Evolutionary conservation across 2,888 invertebrate genomes (phyloP).

Genomic region (Sympetrum striolatum): DNA sequence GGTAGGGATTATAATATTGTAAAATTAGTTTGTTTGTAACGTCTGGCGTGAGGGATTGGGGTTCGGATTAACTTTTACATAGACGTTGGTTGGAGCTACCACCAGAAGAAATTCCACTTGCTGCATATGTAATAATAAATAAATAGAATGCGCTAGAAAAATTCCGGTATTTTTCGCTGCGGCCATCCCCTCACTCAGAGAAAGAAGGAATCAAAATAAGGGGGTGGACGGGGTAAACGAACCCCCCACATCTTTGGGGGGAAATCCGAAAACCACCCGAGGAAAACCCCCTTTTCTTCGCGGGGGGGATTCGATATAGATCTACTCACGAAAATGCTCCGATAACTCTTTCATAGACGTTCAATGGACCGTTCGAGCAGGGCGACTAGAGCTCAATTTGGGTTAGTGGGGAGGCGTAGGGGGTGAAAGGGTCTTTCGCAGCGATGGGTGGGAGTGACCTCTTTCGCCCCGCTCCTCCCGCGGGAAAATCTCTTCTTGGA

Average conservation of each 20-base stretch:
- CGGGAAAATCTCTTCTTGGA: background rate
- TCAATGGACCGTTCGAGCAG: conserved; percentile 29
- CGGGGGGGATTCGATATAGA: background rate
- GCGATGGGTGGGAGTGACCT: background rate
- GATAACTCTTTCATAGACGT: conserved; percentile 27
- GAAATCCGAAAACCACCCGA: background rate
- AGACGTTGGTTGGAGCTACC: too few relatives aligned
- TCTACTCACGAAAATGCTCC: conserved; percentile 14
- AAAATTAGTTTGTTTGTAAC: too few relatives aligned
- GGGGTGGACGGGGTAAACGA: background rate
- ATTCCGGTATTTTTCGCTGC: background rate
- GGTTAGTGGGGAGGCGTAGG: conserved; percentile 4
- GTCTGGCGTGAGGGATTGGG: too few relatives aligned
- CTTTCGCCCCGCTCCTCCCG: background rate
- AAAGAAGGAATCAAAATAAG: background rate
- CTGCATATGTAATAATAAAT: too few relatives aligned
- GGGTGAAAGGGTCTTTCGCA: background rate
- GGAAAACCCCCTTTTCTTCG: background rate
- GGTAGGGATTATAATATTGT: too few relatives aligned
- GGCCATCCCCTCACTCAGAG: background rate
- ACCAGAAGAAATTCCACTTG: too few relatives aligned
- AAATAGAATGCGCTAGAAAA: background rate
- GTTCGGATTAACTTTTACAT: too few relatives aligned
- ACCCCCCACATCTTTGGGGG: background rate
- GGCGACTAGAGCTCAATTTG: conserved; percentile 25